phyloP scores from a whole-genome alignment of 2,797 vertebrate species.

The Pipistrellus nathusii region DNA sequence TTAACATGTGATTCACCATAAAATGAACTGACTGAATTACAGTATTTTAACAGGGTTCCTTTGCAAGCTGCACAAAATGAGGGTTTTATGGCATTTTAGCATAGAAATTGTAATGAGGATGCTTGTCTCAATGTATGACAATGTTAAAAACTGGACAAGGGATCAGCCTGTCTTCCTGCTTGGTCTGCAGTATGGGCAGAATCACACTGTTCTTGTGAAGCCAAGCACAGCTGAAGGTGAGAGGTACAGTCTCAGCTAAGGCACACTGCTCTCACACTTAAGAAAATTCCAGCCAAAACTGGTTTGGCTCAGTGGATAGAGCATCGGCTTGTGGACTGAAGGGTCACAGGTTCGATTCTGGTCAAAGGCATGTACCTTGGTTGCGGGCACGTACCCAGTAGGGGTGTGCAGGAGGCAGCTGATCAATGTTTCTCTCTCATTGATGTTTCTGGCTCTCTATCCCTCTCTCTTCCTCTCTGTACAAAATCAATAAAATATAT shows the following conservation, averaged over 20 bases:
- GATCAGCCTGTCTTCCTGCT: neutral
- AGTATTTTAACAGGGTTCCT: neutral
- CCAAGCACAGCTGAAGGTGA: neutral
- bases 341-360: too few species aligned
- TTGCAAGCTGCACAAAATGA: neutral
- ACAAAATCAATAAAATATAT: too few species aligned
- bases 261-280: neutral
- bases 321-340: too few species aligned
- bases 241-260: neutral
- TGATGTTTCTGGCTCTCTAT: too few species aligned
- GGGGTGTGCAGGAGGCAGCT: too few species aligned
- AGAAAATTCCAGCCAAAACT: neutral
- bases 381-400: too few species aligned
- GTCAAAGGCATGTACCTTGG: too few species aligned
- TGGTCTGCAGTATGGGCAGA: neutral
- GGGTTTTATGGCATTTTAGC: neutral
- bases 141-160: neutral
- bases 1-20: neutral
- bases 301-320: too few species aligned
- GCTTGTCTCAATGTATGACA: neutral
- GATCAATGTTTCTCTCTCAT: too few species aligned
- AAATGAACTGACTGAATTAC: neutral
- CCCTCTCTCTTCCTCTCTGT: too few species aligned
- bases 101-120: constrained; percentile 1
- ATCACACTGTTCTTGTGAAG: neutral